Evolutionary conservation across 2,113 vertebrate genomes (phyloP), one percentile per base, ranked within the genome.

Genomic region (Xenotilapia leptura): DNA sequence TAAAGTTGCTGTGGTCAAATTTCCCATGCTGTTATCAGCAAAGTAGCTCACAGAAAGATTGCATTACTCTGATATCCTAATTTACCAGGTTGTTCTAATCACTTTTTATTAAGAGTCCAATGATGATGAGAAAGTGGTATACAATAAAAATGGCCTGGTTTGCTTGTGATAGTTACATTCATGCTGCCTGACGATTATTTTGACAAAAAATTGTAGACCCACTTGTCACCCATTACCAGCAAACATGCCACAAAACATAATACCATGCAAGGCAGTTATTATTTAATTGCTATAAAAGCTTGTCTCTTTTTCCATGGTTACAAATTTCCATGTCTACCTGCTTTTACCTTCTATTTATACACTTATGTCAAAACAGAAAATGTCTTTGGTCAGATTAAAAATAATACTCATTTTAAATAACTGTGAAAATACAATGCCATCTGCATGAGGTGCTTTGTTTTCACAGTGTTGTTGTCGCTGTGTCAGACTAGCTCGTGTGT

Each of bases 1-100:
- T 90, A 90, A 91, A 86, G 88, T 92, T 92, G 60, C 90, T 87
- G 81, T 88, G 84, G 89, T 91, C 89, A 90, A 84, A 92, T 91
- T 93, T 88, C 62, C 81, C 26, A 17, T 82, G 86, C 80, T 88
- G 80, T 92, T 88, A 86, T 89, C 53, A 62, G 58, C 31, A 83
- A 83, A 80, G 83, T 79, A 87, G 38, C 85, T 84, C 83, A 5
- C 31, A 79, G 62, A 83, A 75, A 79, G 84, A 56, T 91, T 82
- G 88, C 85, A 92, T 84, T 89, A 80, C 70, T 62, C 40, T 36
- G 38, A 60, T 77, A 23, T 23, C 21, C 56, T 88, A 80, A 90
- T 79, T 88, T 60, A 85, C 49, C n/a, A 17, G 73, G 15, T 42
- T 31, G 47, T 83, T 80, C 49, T 62, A 84, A 87, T 92, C 77